Evolutionary conservation across 1,140 invertebrate genomes (phyloP), one percentile per base, ranked within the genome.

Genomic region (Papilio helenus): DNA sequence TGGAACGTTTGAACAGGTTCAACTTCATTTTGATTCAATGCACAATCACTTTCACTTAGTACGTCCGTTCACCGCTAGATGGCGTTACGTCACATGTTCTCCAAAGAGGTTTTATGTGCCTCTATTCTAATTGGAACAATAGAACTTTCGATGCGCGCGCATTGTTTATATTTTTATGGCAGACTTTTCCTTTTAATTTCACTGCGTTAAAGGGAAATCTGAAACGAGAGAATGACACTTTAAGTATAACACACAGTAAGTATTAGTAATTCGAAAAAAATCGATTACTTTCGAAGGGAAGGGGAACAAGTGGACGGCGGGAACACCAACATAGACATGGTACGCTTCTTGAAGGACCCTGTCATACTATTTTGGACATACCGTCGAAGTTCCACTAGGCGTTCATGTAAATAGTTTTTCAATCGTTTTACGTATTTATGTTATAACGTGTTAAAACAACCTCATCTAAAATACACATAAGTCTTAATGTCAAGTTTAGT

Each of bases 1-100:
- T 96, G 29, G 97, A 97, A 81, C 97, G 94, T 86, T 96, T 96
- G 83, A 97, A 97, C 87, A 97, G 80, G 80, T 94, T 94, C 80
- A 95, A 83, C 87, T 95, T 95, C 94, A 95, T 95, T 73, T 88
- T 92, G 85, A 82, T 61, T 51, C 44, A 23, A 65, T 39, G 74
- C 76, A 20, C 76, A 46, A 73, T 16, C 83, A 85, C 84, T 85
- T 83, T 86, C 81, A 85, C 82, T 87, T 49, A 77, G 83, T 83
- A 82, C 84, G 72, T 76, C 65, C 72, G 34, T 61, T 71, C 18
- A 61, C 51, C 79, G 42, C 71, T 84, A 85, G 82, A 86, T 88
- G 72, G 80, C 82, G 82, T 82, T 83, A 55, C 79, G 55, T 84
- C 83, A 85, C 86, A 85, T 86, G 55, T 84, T 80, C 51, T 65